Base-by-base conservation (phyloP, 2,797 vertebrate species). In the Leucoraja ocellata region DNA sequence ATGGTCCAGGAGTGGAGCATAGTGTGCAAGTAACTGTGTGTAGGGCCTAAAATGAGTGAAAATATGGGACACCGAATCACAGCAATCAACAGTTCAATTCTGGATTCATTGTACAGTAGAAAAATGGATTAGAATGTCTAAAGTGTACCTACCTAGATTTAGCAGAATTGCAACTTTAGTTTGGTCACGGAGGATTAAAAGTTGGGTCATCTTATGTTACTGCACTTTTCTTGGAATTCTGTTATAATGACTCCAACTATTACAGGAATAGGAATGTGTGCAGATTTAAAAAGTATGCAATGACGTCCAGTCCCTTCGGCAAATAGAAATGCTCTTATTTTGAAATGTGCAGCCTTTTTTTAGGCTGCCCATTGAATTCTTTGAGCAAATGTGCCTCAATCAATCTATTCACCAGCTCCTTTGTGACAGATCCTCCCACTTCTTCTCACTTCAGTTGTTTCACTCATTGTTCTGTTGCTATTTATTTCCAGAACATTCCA, bases 401-500 rank as follows among this genome's bases (percentile, higher is more conserved):
- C 84, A 65, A 68, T 88, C 84, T 88, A 88, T 88, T 88, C 84
- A 68, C 63, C 7, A 8, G 84, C 63, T 88, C 84, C 84, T 88
- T 88, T 88, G 84, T 88, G 84, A 88, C 84, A 68, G 84, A n/a
- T 65, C 61, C n/a, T 88, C 61, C 84, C 84, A 65, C n/a, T 36
- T 88, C 28, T 88, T 36, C 61, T 36, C 84, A 88, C 84, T 88
- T 88, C 84, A 88, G 14, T 68, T 68, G 84, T n/a, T 88, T 88
- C 28, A 86, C n/a, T 88, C 84, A 88, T 88, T 88, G 84, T 88
- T 86, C 65, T 88, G n/a, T 88, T 65, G n/a, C n/a, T 9, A 4
- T 32, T 88, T 32, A 65, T 88, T 88, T 14, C 68, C 61, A 88
- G 84, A 36, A 68, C 32, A 32, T 68, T 88, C 16, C 84, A 68